Evolutionary conservation across 2,888 invertebrate genomes (phyloP).

Genomic region (Catocala nupta): DNA sequence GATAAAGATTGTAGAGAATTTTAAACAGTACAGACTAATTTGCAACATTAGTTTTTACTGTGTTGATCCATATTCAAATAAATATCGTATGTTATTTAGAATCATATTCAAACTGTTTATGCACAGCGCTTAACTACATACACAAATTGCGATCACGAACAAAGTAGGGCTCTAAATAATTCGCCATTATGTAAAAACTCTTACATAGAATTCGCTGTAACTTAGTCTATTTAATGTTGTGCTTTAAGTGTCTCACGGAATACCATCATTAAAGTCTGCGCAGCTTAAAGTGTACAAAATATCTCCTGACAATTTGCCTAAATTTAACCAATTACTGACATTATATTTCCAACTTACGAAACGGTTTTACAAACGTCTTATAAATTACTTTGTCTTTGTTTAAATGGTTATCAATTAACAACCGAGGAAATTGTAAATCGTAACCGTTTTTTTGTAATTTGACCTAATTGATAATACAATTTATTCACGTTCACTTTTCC

Average conservation of each 20-base stretch:
- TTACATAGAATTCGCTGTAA: constrained; percentile 22
- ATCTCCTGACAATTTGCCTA: constrained; percentile 25
- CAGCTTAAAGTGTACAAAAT: constrained; percentile 33
- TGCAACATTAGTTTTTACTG: no score
- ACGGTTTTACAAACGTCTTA: constrained; percentile 13
- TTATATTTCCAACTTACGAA: constrained; percentile 20
- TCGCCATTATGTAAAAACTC: constrained; percentile 18
- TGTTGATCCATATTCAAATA: no score
- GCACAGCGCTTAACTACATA: neutral
- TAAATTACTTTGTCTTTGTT: constrained; percentile 13
- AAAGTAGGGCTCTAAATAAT: constrained; percentile 7
- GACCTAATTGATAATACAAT: neutral
- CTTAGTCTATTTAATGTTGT: constrained; percentile 27
- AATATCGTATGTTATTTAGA: no score
- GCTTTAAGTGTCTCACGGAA: constrained; percentile 29
- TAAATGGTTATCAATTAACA: constrained; percentile 11
- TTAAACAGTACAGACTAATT: no score
- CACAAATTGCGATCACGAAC: neutral
- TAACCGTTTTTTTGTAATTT: neutral
- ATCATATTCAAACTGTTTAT: no score
- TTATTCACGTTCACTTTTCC: neutral
- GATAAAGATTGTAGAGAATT: no score
- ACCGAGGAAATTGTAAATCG: constrained; percentile 6
- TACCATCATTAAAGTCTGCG: constrained; percentile 31
- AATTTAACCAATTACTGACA: constrained; percentile 32